Conservation (phyloP, 2,797 vertebrate genomes). For the Monodelphis domestica region DNA sequence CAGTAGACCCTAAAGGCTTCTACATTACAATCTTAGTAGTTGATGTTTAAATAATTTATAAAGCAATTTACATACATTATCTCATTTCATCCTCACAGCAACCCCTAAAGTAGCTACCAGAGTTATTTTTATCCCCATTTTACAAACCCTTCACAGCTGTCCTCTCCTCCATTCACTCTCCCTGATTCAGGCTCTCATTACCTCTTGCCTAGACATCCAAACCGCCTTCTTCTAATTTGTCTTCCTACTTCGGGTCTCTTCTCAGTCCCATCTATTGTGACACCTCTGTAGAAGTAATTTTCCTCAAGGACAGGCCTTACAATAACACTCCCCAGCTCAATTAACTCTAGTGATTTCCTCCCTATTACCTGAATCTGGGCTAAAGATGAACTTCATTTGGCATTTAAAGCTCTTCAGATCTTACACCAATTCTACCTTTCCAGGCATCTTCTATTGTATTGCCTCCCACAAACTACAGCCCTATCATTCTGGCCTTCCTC, state of each 20-base stretch:
- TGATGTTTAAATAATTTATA: neutral
- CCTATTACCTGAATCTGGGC: too few species aligned
- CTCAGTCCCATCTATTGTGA: neutral
- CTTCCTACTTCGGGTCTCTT: neutral
- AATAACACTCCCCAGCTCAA: too few species aligned
- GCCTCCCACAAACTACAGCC: neutral
- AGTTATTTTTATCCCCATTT: neutral
- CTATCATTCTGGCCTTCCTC: neutral
- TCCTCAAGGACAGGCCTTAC: neutral
- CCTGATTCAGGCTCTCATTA: neutral
- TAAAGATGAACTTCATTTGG: too few species aligned
- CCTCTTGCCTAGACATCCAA: neutral
- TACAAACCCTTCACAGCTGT: neutral
- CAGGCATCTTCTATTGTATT: neutral
- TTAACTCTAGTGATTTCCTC: too few species aligned
- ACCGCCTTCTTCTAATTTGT: neutral
- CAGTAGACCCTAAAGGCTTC: neutral
- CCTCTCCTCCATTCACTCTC: neutral
- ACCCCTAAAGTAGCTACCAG: neutral
- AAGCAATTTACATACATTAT: neutral
- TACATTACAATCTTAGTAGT: neutral
- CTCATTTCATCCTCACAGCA: neutral
- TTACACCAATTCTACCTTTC: too few species aligned
- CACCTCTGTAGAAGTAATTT: neutral
- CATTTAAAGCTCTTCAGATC: too few species aligned